Percentiles rank a stretch among this genome's conserved stretches.
These are phyloP conservation scores for Pteropus alecto DNA, from an alignment of 2,113 vertebrate genomes.

Conservation along the genomic window DNA sequence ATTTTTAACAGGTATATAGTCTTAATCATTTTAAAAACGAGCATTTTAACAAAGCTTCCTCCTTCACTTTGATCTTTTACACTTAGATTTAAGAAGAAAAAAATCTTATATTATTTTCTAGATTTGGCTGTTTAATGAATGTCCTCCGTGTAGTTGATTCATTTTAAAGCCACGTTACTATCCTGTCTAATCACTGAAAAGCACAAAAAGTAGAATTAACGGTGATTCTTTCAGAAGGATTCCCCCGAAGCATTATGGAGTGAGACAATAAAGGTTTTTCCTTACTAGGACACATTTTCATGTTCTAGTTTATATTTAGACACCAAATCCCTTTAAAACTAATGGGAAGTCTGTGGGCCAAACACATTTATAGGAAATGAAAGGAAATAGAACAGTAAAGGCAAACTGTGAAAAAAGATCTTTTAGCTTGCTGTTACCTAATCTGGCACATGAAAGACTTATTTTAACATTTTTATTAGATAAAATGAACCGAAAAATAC, in stretches of 20 bases:
- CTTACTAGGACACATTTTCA: constrained; percentile 8
- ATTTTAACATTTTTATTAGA: neutral
- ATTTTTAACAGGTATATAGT: neutral
- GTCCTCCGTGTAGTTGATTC: neutral
- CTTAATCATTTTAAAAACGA: neutral
- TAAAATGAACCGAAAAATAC: constrained; percentile 8
- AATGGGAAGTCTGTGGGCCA: constrained; percentile 47
- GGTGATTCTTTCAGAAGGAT: neutral
- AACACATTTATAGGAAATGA: constrained; percentile 20
- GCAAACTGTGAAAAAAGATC: constrained; percentile 23
- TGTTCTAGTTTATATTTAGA: constrained; percentile 29
- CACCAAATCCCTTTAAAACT: constrained; percentile 11
- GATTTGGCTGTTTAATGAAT: neutral
- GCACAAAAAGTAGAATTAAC: neutral
- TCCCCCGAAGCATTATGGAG: neutral
- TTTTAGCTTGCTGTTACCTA: constrained; percentile 20
- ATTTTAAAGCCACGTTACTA: neutral
- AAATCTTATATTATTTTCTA: neutral
- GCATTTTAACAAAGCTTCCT: neutral
- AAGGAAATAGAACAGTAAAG: neutral
- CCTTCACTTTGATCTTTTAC: neutral
- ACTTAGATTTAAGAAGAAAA: neutral
- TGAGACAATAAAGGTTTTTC: neutral
- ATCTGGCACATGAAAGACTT: constrained; percentile 6
- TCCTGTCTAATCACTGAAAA: neutral